Evolutionary conservation across 2,113 vertebrate genomes (phyloP).

Genomic region (Scopus umbretta): DNA sequence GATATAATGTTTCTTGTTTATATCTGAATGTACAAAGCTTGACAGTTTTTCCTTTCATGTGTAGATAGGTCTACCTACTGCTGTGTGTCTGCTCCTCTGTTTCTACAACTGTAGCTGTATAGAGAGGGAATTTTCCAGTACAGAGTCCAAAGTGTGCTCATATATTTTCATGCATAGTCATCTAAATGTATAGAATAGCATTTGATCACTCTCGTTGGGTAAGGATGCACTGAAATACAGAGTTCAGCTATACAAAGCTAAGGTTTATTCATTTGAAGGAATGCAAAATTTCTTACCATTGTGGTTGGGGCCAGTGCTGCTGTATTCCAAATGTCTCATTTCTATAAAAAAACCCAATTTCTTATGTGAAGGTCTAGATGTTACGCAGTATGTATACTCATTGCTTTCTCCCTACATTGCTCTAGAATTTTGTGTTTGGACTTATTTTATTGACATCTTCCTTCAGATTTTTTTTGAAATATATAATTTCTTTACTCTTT

Average conservation of each 20-base stretch:
- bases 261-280: background rate
- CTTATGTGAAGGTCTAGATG: background rate
- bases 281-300: background rate
- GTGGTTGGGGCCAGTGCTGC: background rate
- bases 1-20: conserved; percentile 67
- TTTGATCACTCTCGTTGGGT: background rate
- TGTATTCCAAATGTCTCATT: background rate
- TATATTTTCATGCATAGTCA: background rate
- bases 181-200: background rate
- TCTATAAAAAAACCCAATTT: background rate
- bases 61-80: background rate
- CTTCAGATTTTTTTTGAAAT: background rate
- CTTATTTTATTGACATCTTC: background rate
- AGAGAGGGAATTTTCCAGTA: background rate
- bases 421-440: background rate
- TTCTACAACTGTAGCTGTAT: background rate
- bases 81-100: background rate
- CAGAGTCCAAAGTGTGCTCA: background rate
- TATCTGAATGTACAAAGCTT: conserved; percentile 8
- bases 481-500: background rate
- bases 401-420: background rate
- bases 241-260: background rate
- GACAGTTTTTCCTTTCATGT: background rate
- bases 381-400: background rate
- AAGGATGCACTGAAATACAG: background rate